phyloP scores from a whole-genome alignment of 2,113 vertebrate genomes.

The Petaurus breviceps region DNA sequence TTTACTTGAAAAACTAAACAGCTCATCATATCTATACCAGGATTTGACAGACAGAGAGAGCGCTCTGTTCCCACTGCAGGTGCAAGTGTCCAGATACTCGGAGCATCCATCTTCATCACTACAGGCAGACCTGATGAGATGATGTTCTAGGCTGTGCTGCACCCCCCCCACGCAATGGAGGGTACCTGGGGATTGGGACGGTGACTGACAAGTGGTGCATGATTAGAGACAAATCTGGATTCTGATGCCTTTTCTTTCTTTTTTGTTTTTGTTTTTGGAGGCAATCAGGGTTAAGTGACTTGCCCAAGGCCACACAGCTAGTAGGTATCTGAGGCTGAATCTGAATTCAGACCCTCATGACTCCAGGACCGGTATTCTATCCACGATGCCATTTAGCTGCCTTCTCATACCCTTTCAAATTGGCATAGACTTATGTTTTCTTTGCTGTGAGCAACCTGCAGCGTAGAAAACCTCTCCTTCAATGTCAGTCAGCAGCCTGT shows the following conservation, averaged over 20 bases:
- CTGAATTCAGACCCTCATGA: not conserved
- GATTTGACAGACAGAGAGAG: not conserved
- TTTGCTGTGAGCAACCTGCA: not conserved
- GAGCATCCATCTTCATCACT: not conserved
- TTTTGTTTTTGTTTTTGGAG: not conserved
- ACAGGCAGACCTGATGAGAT: not conserved
- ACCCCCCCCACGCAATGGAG: not conserved
- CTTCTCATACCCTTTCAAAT: not conserved
- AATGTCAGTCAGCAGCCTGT: not conserved
- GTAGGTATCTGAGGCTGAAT: not conserved
- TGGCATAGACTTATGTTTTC: not conserved
- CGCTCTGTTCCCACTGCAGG: not conserved
- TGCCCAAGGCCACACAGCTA: not conserved
- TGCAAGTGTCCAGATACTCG: not conserved
- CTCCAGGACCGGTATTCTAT: not conserved
- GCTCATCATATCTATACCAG: not conserved
- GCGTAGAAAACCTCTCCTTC: not conserved
- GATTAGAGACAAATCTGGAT: not conserved
- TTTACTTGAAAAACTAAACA: not conserved
- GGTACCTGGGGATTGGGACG: not conserved
- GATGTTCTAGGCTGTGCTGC: not conserved
- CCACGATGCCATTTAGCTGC: not conserved
- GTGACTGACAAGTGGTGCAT: not conserved
- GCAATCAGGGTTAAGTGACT: not conserved
- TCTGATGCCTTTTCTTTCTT: not conserved